phyloP scores from a whole-genome alignment of 2,113 vertebrate species.

The Etheostoma cragini region DNA sequence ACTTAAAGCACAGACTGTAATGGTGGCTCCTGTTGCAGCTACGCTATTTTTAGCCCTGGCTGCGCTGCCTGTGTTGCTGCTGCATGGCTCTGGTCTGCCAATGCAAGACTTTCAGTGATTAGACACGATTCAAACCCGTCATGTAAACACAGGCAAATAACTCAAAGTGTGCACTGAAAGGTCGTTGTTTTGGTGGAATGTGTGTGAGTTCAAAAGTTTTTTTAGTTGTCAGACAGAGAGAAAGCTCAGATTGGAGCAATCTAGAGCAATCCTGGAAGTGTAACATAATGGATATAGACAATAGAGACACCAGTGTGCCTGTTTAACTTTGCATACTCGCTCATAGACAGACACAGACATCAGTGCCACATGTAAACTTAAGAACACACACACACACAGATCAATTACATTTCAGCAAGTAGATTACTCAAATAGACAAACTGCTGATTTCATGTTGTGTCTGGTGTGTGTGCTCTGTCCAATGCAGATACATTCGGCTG shows the following conservation, averaged over 20 bases:
- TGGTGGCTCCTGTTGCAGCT: conserved; percentile 73
- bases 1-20: conserved; percentile 70
- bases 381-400: conserved; percentile 4
- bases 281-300: too few relatives aligned
- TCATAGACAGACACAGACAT: not conserved
- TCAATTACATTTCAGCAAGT: not conserved
- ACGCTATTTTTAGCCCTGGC: conserved; percentile 77
- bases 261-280: too few relatives aligned
- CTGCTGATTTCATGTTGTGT: conserved; percentile 45
- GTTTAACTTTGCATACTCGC: not conserved
- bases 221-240: too few relatives aligned
- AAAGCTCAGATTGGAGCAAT: too few relatives aligned
- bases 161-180: conserved; percentile 11
- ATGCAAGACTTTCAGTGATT: conserved; percentile 62
- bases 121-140: conserved; percentile 28
- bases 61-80: conserved; percentile 43
- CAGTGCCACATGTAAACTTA: not conserved
- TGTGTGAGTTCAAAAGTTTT: too few relatives aligned
- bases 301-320: not conserved
- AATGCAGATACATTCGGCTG: conserved; percentile 92
- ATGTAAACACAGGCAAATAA: conserved; percentile 44
- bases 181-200: not conserved
- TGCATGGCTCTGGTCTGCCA: conserved; percentile 45
- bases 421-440: conserved; percentile 26
- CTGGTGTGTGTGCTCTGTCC: conserved; percentile 51